These are phyloP conservation scores for Villa cingulata DNA, from an alignment of 2,888 invertebrate genomes.

Conservation along the genomic window DNA sequence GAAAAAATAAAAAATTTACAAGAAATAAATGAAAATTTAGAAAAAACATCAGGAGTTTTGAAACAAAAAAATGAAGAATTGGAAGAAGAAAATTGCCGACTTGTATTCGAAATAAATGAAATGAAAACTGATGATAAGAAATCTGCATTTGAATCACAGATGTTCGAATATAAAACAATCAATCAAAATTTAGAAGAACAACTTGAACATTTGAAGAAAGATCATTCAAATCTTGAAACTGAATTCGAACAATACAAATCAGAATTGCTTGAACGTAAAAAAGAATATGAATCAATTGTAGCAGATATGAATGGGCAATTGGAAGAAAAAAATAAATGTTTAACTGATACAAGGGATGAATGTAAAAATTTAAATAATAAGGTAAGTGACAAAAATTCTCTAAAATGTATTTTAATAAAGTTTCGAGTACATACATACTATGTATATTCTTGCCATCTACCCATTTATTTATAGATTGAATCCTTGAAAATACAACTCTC, in stretches of 20 bases:
- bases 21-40: slow-evolving; percentile 24
- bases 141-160: slow-evolving; percentile 15
- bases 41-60: slow-evolving; percentile 22
- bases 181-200: slow-evolving; percentile 21
- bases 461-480: background rate
- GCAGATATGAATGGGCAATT: slow-evolving; percentile 17
- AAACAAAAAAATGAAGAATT: slow-evolving; percentile 22
- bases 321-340: slow-evolving; percentile 10
- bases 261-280: slow-evolving; percentile 17
- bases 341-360: slow-evolving; percentile 14
- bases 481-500: slow-evolving; percentile 7
- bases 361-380: slow-evolving; percentile 12
- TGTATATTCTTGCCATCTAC: no score
- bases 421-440: no score
- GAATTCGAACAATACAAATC: slow-evolving; percentile 20
- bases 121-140: slow-evolving; percentile 20
- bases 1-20: slow-evolving; percentile 23
- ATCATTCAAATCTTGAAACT: slow-evolving; percentile 22
- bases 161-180: slow-evolving; percentile 18
- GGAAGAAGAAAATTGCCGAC: slow-evolving; percentile 25
- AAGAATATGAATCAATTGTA: slow-evolving; percentile 19
- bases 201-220: slow-evolving; percentile 20
- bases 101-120: slow-evolving; percentile 25
- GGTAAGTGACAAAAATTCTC: slow-evolving; percentile 1
- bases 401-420: no score